These are phyloP conservation scores for Cyphomyrmex costatus DNA, from an alignment of 1,140 invertebrate species.

Conservation along the genomic window DNA sequence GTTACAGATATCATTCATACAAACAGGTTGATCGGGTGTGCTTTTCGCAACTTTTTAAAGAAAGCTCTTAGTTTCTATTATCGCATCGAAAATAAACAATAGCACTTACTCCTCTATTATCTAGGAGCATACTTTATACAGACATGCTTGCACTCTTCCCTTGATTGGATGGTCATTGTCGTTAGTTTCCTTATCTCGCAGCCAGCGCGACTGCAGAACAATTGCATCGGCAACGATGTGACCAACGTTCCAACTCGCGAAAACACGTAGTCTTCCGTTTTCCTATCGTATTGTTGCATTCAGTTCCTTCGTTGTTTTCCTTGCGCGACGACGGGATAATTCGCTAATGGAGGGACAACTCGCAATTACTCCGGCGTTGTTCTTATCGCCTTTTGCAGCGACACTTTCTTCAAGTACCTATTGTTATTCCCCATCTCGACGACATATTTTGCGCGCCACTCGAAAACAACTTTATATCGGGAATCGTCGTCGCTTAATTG, in stretches of 20 bases:
- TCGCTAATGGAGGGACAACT: constrained; percentile 55
- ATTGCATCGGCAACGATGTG: constrained; percentile 47
- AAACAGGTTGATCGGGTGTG: not conserved
- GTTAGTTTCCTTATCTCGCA: constrained; percentile 52
- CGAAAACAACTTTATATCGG: constrained; percentile 59
- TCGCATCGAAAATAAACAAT: constrained; percentile 13
- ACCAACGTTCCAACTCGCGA: constrained; percentile 36
- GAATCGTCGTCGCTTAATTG: constrained; percentile 49
- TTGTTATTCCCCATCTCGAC: constrained; percentile 12
- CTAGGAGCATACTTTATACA: constrained; percentile 27
- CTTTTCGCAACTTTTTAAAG: constrained; percentile 4
- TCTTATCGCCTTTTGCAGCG: constrained; percentile 47
- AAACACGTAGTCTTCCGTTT: constrained; percentile 30
- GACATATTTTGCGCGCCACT: constrained; percentile 39
- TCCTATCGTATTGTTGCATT: constrained; percentile 43
- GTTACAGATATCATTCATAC: not conserved
- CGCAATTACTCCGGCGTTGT: constrained; percentile 54
- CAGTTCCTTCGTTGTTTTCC: constrained; percentile 38
- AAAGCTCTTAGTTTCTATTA: not conserved
- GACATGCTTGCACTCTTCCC: constrained; percentile 37
- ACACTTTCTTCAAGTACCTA: constrained; percentile 49
- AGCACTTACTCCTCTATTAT: constrained; percentile 26
- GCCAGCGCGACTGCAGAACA: constrained; percentile 31
- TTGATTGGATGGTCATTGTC: constrained; percentile 58
- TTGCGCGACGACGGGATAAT: constrained; percentile 51